Percentiles rank a stretch among this genome's conserved stretches.
These are phyloP conservation scores for Liodrosophila aerea DNA, from an alignment of 2,888 invertebrate species.

Conservation along the genomic window DNA sequence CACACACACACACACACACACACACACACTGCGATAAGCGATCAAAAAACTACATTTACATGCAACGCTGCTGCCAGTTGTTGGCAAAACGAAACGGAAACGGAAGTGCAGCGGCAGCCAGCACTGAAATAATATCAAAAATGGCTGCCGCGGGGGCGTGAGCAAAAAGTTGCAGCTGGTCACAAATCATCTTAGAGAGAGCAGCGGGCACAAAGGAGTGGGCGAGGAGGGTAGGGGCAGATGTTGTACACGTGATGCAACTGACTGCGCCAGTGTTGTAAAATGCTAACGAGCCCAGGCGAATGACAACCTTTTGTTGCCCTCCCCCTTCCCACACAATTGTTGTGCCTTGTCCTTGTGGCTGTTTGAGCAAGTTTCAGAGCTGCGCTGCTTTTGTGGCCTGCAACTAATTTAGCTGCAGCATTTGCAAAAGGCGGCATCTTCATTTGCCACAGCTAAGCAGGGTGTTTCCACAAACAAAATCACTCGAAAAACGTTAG, in stretches of 20 bases:
- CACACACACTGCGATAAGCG: conserved; percentile 55
- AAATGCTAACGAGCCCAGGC: conserved; percentile 70
- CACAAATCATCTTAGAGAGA: conserved; percentile 67
- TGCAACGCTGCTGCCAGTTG: conserved; percentile 62
- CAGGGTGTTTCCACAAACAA: conserved; percentile 22
- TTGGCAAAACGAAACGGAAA: conserved; percentile 61
- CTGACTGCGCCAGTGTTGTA: conserved; percentile 68
- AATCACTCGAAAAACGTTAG: neutral
- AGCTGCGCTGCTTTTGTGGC: conserved; percentile 53
- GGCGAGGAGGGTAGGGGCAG: neutral
- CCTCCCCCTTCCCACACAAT: conserved; percentile 6
- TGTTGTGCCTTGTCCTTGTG: conserved; percentile 5
- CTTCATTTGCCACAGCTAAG: conserved; percentile 52
- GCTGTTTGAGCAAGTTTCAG: conserved; percentile 45
- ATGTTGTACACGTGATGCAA: conserved; percentile 34
- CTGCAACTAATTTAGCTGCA: conserved; percentile 72
- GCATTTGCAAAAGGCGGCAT: conserved; percentile 50
- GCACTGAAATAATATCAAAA: conserved; percentile 75
- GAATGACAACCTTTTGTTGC: conserved; percentile 67
- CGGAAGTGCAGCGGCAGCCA: conserved; percentile 64
- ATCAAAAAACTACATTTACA: conserved; percentile 73
- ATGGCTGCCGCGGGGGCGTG: conserved; percentile 70
- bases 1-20: conserved; percentile 8
- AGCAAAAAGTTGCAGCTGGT: conserved; percentile 73
- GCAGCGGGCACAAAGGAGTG: neutral